phyloP scores from a whole-genome alignment of 1,140 invertebrate genomes.

The Tetramorium parvispinum region DNA sequence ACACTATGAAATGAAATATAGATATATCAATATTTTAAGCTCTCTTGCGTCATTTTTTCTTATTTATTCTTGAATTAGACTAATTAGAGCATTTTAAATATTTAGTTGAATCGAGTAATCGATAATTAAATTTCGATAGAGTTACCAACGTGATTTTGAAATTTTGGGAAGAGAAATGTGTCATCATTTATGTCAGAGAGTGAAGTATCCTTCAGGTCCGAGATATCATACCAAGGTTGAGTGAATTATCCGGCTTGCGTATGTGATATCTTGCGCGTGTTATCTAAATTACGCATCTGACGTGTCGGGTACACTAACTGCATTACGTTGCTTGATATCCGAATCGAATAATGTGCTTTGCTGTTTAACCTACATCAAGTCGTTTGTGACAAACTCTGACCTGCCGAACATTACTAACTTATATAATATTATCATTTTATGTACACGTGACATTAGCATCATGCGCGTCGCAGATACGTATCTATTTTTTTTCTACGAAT shows the following conservation, averaged over 20 bases:
- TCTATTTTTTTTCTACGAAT: not conserved
- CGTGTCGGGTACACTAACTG: conserved; percentile 48
- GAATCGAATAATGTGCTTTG: conserved; percentile 38
- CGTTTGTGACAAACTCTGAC: conserved; percentile 29
- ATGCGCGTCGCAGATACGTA: not conserved
- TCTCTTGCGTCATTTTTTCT: not conserved
- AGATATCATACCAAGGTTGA: conserved; percentile 48
- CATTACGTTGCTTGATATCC: conserved; percentile 57
- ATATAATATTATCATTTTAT: conserved; percentile 18
- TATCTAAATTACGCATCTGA: conserved; percentile 62
- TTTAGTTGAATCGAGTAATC: not conserved
- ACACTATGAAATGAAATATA: not conserved
- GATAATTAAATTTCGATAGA: not conserved
- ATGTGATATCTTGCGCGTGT: conserved; percentile 47
- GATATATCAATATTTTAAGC: not conserved
- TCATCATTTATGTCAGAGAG: conserved; percentile 32
- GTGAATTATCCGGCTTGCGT: conserved; percentile 56
- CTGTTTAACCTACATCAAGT: conserved; percentile 41
- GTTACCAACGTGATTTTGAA: not conserved
- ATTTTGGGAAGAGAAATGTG: not conserved
- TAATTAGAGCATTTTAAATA: not conserved
- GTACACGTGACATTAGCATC: not conserved
- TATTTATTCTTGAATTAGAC: not conserved
- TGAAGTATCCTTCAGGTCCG: conserved; percentile 41
- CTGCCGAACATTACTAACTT: conserved; percentile 44